A percentile compares a stretch with the other conserved stretches of the same genome.
Conservation (phyloP, 1,140 invertebrate species). For the Halyomorpha halys region DNA sequence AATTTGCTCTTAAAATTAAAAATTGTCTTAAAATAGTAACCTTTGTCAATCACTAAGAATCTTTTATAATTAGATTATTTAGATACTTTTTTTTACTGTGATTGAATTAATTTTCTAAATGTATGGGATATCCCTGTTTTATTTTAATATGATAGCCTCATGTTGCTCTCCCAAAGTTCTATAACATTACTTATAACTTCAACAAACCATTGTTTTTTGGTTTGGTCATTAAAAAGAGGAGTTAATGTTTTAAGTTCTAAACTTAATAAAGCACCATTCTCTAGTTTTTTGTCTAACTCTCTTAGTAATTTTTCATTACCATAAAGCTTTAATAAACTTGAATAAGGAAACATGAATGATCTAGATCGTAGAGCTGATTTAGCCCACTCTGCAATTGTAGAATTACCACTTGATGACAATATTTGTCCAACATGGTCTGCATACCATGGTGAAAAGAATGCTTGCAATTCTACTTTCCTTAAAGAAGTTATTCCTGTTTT, state of each 20-base stretch:
- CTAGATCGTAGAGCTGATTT: conserved; percentile 29
- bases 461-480: conserved; percentile 51
- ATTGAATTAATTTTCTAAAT: too few relatives aligned
- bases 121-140: too few relatives aligned
- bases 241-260: conserved; percentile 64
- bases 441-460: conserved; percentile 55
- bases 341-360: conserved; percentile 66
- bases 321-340: conserved; percentile 69
- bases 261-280: conserved; percentile 72
- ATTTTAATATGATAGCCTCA: background rate
- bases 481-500: conserved; percentile 54
- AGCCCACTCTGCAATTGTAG: conserved; percentile 65
- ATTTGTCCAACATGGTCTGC: conserved; percentile 64
- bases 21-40: too few relatives aligned
- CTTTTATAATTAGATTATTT: too few relatives aligned
- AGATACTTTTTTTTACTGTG: too few relatives aligned
- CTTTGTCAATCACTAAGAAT: too few relatives aligned
- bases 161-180: conserved; percentile 74
- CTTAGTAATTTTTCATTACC: conserved; percentile 57
- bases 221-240: conserved; percentile 58
- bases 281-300: conserved; percentile 56
- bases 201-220: conserved; percentile 65
- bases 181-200: conserved; percentile 78
- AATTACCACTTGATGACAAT: conserved; percentile 58
- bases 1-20: too few relatives aligned